Evolutionary conservation across 2,797 vertebrate genomes (phyloP), one percentile per base, ranked within the genome.

Genomic region (Kryptopterus vitreolus): DNA sequence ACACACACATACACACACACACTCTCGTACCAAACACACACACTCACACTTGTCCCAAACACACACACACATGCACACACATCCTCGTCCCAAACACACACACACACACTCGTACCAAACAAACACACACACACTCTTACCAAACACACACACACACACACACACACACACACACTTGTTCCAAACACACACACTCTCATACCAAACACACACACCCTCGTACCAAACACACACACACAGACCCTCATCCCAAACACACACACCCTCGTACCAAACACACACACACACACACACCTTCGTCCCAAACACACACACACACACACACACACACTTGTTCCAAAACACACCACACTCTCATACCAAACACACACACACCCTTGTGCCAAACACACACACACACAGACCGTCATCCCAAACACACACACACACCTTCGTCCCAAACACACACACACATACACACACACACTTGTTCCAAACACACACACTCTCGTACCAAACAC

Each of bases 21-120:
- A 85, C 76, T 29, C 29, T 81, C 81, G 76, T 78, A 58, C 71
- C 74, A 81, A 83, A 89, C n/a, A n/a, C n/a, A n/a, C n/a, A n/a
- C n/a, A n/a, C n/a, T n/a, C n/a, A 91, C 90, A 91, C 90, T 91
- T 89, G 88, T 87, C 90, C 91, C 85, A 88, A n/a, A n/a, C n/a
- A n/a, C n/a, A 80, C 66, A 83, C 5, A 81, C 76, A 85, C 76
- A 26, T n/a, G n/a, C n/a, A n/a, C n/a, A n/a, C n/a, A n/a, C n/a
- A n/a, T n/a, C n/a, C 29, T 81, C 81, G 76, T 78, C 63, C 71
- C 74, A 81, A 83, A 89, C n/a, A n/a, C n/a, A n/a, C n/a, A 80
- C 66, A 83, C 5, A 81, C 76, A 85, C 76, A 26, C 29, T 81
- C 81, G 76, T 78, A 58, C 71, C 85, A 88, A n/a, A n/a, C n/a